Base-by-base conservation (phyloP, 2,797 vertebrate species). In the Amniataba percoides region DNA sequence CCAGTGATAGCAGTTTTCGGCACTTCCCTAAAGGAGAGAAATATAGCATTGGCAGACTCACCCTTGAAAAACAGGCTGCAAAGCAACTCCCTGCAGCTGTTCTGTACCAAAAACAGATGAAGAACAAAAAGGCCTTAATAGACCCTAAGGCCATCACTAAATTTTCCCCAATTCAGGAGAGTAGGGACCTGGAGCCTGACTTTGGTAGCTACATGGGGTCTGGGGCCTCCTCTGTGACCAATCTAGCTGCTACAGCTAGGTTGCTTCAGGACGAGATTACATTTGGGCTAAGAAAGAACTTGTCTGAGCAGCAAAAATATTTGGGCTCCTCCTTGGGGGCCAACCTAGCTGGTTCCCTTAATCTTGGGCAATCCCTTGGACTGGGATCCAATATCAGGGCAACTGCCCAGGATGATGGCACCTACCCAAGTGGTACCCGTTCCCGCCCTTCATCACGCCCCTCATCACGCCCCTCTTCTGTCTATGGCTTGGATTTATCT, bases 51-150 rank as follows among this genome's bases (percentile, higher is more conserved):
- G 96, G 99, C 77, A 96, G 99, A 72, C 96, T 99, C 15, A 99
- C 99, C 46, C 96, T 99, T 78, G 99, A 99, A 94, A 99, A 99
- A 76, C 98, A 99, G 85, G 99, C 98, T 73, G 99, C 99, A 86
- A 99, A 99, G 82, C 98, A 99, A 90, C 95, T 99, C 1, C 97
- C 97, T 69, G 96, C 97, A 36, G 97, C 97, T 46, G 96, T 99
- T 58, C 96, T 99, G 63, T 99, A 99, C 86, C 98, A 99, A 88
- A 99, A 99, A 91, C 98, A 99, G 76, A 95, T 97, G 76, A 99
- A 99, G 85, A 98, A 97, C 87, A 99, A 99, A 94, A 99, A 99
- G 83, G 93, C 96, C 74, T 80, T 97, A 63, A 96, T 98, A 87
- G 98, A 99, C 78, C 97, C 97, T 3, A 99, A 99, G 31, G 88